Conservation (phyloP, 2,888 invertebrate species). For the Notocelia uddmanniana region DNA sequence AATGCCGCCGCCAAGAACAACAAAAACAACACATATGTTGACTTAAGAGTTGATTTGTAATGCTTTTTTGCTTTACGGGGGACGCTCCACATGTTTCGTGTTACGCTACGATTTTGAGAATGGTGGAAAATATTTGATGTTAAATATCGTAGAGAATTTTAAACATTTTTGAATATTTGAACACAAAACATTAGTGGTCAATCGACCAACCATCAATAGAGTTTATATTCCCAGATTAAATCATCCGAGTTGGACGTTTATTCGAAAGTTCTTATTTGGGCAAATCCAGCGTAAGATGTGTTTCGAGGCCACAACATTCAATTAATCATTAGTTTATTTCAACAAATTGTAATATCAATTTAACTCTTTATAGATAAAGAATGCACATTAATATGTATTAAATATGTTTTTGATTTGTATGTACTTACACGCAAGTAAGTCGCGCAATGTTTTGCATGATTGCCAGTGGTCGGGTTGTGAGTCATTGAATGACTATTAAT, state of each 20-base stretch:
- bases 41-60: neutral
- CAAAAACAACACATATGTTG: neutral
- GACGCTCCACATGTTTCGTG: neutral
- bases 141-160: neutral
- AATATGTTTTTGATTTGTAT: conserved; percentile 52
- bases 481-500: conserved; percentile 58
- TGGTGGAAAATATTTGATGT: neutral
- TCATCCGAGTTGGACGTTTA: neutral
- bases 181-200: neutral
- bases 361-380: conserved; percentile 8
- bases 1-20: neutral
- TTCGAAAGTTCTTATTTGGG: neutral
- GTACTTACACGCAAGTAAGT: conserved; percentile 62
- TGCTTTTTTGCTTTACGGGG: neutral
- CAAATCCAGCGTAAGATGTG: neutral
- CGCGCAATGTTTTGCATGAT: conserved; percentile 73
- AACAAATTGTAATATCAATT: neutral
- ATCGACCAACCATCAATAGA: neutral
- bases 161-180: neutral
- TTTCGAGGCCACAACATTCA: neutral
- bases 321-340: neutral
- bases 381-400: conserved; percentile 42
- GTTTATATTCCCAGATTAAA: neutral
- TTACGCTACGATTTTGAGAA: neutral
- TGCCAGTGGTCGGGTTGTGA: conserved; percentile 65